Evolutionary conservation across 2,888 invertebrate genomes (phyloP).

Genomic region (Dynastes tityus): DNA sequence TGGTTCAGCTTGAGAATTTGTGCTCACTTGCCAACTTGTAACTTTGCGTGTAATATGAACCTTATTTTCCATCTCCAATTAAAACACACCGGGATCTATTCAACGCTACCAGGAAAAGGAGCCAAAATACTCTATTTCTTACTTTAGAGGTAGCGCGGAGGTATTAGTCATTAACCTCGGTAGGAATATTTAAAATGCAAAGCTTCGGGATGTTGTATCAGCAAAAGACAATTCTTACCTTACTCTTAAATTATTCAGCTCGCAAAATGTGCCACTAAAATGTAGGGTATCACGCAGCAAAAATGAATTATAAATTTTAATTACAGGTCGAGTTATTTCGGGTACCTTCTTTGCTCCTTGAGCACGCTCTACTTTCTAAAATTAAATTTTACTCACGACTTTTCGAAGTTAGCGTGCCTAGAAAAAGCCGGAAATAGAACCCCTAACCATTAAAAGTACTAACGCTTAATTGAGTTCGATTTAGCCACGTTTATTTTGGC

Average conservation of each 20-base stretch:
- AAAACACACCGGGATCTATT: background rate
- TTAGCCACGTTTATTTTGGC: background rate
- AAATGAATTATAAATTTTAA: constrained; percentile 16
- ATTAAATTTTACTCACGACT: constrained; percentile 11
- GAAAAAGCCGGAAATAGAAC: background rate
- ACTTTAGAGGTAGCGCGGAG: background rate
- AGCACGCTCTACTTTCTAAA: background rate
- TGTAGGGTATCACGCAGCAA: background rate
- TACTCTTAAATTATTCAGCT: constrained; percentile 6
- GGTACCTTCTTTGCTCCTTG: background rate
- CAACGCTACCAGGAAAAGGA: background rate
- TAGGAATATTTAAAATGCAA: background rate
- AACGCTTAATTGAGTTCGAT: background rate
- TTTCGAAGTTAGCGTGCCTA: constrained; percentile 11
- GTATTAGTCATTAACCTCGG: background rate
- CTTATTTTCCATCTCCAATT: background rate
- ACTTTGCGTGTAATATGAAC: background rate
- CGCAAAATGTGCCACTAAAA: background rate
- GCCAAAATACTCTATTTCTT: background rate
- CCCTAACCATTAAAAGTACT: background rate
- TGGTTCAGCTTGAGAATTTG: background rate
- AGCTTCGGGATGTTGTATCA: background rate
- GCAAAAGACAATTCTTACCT: background rate
- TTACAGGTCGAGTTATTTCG: background rate
- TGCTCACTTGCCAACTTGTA: background rate